phyloP scores from a whole-genome alignment of 2,888 invertebrate genomes.

The Celastrina argiolus region DNA sequence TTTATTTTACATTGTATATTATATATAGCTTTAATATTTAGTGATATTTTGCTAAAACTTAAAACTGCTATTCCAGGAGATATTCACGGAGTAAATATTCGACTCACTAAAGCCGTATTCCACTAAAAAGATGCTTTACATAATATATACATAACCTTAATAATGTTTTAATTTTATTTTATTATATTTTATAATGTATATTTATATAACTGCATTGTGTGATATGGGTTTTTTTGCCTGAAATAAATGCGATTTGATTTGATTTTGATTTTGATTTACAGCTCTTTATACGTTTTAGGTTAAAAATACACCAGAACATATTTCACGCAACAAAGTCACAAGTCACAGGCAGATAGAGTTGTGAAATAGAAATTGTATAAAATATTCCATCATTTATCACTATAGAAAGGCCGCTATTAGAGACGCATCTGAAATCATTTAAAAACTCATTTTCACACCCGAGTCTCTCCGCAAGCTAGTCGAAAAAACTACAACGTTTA shows the following conservation, averaged over 20 bases:
- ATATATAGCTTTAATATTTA: neutral
- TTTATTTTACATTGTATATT: too few relatives aligned
- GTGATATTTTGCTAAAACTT: neutral
- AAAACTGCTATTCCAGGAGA: neutral
- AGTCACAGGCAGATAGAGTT: neutral
- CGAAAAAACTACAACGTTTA: conserved; percentile 59
- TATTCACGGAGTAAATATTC: neutral
- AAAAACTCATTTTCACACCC: conserved; percentile 55
- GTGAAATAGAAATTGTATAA: conserved; percentile 14
- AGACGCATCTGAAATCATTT: conserved; percentile 59
- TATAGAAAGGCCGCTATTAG: conserved; percentile 15
- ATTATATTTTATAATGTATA: too few relatives aligned
- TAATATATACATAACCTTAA: too few relatives aligned
- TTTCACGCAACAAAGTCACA: neutral
- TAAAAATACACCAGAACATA: neutral
- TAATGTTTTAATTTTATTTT: too few relatives aligned
- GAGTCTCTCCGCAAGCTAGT: conserved; percentile 69
- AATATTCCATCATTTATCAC: neutral
- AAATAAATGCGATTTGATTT: too few relatives aligned
- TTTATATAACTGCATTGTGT: too few relatives aligned
- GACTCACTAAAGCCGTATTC: neutral
- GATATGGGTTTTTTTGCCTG: too few relatives aligned
- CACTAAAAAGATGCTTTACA: neutral
- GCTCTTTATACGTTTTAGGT: neutral
- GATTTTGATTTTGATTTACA: too few relatives aligned